Evolutionary conservation across 2,113 vertebrate genomes (phyloP).

Genomic region (Setophaga kirtlandii): DNA sequence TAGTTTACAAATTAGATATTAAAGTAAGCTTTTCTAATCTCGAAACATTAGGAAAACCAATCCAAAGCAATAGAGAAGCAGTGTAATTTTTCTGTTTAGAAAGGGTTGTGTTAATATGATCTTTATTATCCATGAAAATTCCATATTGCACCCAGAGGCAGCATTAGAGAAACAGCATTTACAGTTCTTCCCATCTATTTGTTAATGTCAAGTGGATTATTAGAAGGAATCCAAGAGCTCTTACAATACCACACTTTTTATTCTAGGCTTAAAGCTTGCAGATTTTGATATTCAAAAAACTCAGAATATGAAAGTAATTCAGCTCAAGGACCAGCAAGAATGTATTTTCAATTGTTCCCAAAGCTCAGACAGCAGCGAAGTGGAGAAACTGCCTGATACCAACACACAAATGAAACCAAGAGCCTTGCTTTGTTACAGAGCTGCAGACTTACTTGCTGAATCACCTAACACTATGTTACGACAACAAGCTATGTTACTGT

Average conservation of each 20-base stretch:
- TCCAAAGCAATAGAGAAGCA: not conserved
- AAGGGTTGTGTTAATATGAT: not conserved
- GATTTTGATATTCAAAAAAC: not conserved
- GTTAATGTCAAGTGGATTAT: conserved; percentile 13
- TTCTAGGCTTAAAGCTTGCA: not conserved
- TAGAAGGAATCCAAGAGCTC: not conserved
- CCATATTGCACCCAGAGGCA: not conserved
- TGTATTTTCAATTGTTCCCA: not conserved
- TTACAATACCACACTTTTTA: not conserved
- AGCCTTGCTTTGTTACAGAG: not conserved
- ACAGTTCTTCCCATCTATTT: not conserved
- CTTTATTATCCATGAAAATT: not conserved
- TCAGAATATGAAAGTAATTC: not conserved
- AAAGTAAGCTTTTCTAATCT: conserved; percentile 8
- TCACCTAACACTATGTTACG: not conserved
- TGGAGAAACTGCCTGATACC: not conserved
- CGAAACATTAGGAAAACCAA: conserved; percentile 6
- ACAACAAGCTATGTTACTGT: not conserved
- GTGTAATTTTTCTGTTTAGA: not conserved
- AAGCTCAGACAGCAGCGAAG: not conserved
- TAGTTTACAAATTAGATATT: conserved; percentile 7
- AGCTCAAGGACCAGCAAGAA: not conserved
- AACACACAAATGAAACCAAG: not conserved
- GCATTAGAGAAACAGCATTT: not conserved
- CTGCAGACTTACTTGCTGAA: not conserved